These are phyloP conservation scores for Choloepus didactylus DNA, from an alignment of 2,797 vertebrate genomes.

Conservation along the genomic window DNA sequence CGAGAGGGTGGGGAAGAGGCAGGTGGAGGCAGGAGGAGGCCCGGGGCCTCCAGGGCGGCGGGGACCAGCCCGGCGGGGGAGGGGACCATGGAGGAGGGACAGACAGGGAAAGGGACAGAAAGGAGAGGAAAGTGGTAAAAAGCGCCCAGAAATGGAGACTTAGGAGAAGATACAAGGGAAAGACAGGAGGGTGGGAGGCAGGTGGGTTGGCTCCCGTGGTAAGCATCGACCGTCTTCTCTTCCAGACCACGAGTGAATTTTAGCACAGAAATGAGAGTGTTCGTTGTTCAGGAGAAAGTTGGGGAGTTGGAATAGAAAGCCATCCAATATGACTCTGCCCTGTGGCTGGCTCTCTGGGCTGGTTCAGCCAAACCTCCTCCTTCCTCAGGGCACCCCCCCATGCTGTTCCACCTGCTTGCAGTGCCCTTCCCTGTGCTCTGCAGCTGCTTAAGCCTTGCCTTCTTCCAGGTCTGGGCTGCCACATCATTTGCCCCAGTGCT, in stretches of 20 bases:
- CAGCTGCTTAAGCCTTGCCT: neutral
- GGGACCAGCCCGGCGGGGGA: neutral
- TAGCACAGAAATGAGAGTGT: neutral
- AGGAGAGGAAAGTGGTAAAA: neutral
- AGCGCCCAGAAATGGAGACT: neutral
- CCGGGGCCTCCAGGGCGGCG: neutral
- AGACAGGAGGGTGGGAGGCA: neutral
- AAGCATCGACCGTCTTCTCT: neutral
- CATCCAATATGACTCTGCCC: neutral
- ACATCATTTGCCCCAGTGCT: too few species aligned
- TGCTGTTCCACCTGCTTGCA: neutral
- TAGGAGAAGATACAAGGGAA: neutral
- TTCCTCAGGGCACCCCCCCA: too few species aligned
- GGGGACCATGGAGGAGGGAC: neutral
- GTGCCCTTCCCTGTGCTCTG: neutral
- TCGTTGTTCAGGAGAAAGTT: neutral
- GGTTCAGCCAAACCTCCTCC: neutral
- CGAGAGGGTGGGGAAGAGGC: constrained; percentile 1
- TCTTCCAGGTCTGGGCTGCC: neutral
- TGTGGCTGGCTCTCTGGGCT: neutral
- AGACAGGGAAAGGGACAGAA: accelerated
- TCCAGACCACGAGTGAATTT: neutral
- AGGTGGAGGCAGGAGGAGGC: constrained; percentile 54
- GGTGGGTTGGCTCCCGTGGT: neutral
- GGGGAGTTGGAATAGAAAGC: neutral